These are phyloP conservation scores for Gambusia holbrooki DNA, from an alignment of 2,113 vertebrate species.

Conservation along the genomic window DNA sequence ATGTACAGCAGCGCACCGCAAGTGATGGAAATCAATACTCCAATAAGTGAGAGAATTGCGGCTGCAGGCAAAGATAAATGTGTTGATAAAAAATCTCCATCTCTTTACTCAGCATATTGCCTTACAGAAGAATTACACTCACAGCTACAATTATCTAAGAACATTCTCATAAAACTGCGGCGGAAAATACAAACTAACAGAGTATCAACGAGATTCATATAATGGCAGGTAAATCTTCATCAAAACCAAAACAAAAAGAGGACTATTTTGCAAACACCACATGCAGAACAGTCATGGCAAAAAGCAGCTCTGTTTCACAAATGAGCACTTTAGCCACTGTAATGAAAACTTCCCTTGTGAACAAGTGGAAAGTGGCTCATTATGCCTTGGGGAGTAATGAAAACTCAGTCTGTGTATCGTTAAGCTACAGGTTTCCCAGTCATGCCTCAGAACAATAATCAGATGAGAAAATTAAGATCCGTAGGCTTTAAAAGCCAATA, in stretches of 20 bases:
- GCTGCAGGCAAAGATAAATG: slow-evolving; percentile 64
- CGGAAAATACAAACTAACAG: slow-evolving; percentile 1
- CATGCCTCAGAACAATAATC: slow-evolving; percentile 44
- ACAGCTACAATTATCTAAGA: slow-evolving; percentile 57
- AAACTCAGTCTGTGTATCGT: slow-evolving; percentile 49
- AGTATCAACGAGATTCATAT: neutral
- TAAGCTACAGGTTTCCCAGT: slow-evolving; percentile 27
- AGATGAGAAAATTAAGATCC: slow-evolving; percentile 38
- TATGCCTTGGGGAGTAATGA: slow-evolving; percentile 60
- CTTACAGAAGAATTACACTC: slow-evolving; percentile 33
- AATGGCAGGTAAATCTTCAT: slow-evolving; percentile 44
- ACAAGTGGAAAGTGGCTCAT: slow-evolving; percentile 57
- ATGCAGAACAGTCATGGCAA: slow-evolving; percentile 65
- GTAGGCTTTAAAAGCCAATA: slow-evolving; percentile 47
- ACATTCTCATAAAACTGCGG: neutral
- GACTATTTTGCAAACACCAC: slow-evolving; percentile 41
- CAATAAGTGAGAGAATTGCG: slow-evolving; percentile 35
- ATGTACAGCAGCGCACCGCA: neutral
- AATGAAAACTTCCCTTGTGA: slow-evolving; percentile 65
- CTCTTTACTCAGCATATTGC: slow-evolving; percentile 58
- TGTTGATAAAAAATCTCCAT: slow-evolving; percentile 56
- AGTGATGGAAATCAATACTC: slow-evolving; percentile 57
- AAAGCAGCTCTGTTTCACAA: slow-evolving; percentile 47
- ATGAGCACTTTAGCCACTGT: slow-evolving; percentile 52
- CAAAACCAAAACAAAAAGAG: slow-evolving; percentile 31